phyloP scores from a whole-genome alignment of 2,797 vertebrate genomes.

The Anniella stebbinsi region DNA sequence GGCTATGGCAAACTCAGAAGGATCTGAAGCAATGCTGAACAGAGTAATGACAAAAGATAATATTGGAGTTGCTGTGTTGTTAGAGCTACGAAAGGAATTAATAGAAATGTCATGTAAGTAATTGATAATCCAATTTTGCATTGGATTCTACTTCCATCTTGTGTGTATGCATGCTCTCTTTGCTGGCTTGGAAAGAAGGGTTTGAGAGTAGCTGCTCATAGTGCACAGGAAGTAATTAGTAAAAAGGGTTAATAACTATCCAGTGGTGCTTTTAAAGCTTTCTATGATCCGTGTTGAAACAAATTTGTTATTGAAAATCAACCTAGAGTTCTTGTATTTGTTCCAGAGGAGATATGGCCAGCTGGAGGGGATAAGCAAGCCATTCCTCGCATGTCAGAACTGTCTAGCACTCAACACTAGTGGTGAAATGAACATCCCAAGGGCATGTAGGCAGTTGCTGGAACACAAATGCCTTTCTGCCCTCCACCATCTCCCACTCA shows the following conservation, averaged over 20 bases:
- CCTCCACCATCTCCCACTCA: not conserved
- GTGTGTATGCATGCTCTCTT: not conserved
- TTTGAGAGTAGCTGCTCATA: constrained; percentile 8
- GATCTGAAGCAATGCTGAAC: constrained; percentile 98
- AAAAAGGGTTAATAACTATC: not conserved
- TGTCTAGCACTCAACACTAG: not conserved
- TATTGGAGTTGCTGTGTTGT: constrained; percentile 94
- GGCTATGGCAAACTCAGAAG: constrained; percentile 98
- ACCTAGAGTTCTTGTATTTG: not conserved
- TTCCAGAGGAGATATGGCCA: not conserved
- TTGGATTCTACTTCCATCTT: not conserved
- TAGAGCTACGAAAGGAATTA: constrained; percentile 94
- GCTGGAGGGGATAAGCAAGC: not conserved
- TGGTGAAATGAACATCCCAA: not conserved
- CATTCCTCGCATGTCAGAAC: not conserved
- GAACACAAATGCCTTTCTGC: not conserved
- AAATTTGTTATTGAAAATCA: not conserved
- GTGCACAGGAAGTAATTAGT: constrained; percentile 20
- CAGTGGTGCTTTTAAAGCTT: not conserved
- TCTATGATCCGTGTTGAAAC: not conserved
- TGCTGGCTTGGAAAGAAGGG: not conserved
- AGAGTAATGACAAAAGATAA: constrained; percentile 99
- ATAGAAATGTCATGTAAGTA: constrained; percentile 94
- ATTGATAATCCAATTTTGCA: constrained; percentile 15
- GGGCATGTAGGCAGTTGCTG: not conserved